Conservation (phyloP, 1,140 invertebrate species). For the Scylla paramamosain region DNA sequence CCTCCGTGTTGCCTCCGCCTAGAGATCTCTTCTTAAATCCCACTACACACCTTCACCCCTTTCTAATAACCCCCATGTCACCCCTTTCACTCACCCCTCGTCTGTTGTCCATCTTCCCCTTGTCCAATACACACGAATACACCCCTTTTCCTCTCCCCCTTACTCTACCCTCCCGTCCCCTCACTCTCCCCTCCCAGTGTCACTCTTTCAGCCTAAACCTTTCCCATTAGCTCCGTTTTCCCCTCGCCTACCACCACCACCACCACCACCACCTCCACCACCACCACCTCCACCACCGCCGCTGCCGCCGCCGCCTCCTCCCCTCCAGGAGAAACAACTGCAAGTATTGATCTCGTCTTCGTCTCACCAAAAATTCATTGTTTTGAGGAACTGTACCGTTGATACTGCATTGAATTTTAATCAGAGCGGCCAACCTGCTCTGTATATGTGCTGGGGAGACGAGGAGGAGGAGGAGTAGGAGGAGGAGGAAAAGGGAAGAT, state of each 20-base stretch:
- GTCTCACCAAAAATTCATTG: constrained; percentile 58
- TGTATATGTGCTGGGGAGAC: not conserved
- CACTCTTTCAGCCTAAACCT: not conserved
- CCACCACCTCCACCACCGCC: not conserved
- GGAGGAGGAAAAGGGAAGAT: not conserved
- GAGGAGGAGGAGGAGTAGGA: not conserved
- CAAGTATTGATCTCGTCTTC: constrained; percentile 46
- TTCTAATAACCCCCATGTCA: not conserved
- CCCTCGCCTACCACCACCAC: constrained; percentile 5
- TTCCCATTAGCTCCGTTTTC: not conserved
- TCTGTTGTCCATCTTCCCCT: not conserved
- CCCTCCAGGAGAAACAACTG: constrained; percentile 37
- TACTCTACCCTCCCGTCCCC: not conserved
- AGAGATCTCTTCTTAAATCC: not conserved
- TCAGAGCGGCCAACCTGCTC: constrained; percentile 23
- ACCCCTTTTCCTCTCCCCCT: not conserved
- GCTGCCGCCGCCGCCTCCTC: not conserved
- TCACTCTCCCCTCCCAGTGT: not conserved
- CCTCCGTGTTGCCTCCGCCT: too few relatives aligned
- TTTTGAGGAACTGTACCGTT: constrained; percentile 38
- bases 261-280: not conserved
- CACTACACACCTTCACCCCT: not conserved
- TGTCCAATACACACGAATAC: not conserved
- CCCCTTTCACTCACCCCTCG: not conserved
- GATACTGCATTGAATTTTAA: constrained; percentile 54